These are phyloP conservation scores for Petrocephalus zakoni DNA, from an alignment of 2,113 vertebrate species.

Conservation along the genomic window DNA sequence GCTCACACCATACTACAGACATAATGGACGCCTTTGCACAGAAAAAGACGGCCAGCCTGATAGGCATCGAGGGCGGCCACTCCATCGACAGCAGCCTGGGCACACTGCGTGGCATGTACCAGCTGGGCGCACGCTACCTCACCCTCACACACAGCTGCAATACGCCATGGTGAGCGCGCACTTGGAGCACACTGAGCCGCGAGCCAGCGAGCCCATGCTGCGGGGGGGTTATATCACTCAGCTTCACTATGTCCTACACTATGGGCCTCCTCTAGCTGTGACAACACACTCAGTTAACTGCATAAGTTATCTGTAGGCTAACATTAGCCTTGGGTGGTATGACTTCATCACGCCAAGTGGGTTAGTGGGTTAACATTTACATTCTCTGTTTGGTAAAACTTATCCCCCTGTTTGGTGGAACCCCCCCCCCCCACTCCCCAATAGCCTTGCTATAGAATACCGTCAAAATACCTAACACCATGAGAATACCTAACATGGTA, in stretches of 20 bases:
- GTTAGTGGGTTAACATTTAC: not conserved
- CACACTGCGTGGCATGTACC: slow-evolving; percentile 75
- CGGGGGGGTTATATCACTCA: too few relatives aligned
- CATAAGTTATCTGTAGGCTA: not conserved
- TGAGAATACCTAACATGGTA: too few relatives aligned
- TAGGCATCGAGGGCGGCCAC: slow-evolving; percentile 88
- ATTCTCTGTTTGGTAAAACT: too few relatives aligned
- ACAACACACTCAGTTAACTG: too few relatives aligned
- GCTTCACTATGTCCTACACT: too few relatives aligned
- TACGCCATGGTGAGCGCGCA: slow-evolving; percentile 77
- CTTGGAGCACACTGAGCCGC: too few relatives aligned
- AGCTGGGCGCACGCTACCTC: slow-evolving; percentile 83
- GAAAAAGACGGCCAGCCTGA: slow-evolving; percentile 77
- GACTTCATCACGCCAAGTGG: not conserved
- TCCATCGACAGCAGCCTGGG: slow-evolving; percentile 89
- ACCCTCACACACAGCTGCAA: slow-evolving; percentile 92
- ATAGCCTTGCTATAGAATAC: not conserved
- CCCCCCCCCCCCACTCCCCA: not conserved
- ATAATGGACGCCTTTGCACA: slow-evolving; percentile 56
- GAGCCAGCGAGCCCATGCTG: too few relatives aligned
- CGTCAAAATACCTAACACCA: not conserved
- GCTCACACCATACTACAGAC: slow-evolving; percentile 47
- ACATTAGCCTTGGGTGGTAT: not conserved
- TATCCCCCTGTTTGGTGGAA: not conserved
- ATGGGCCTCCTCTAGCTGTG: too few relatives aligned